Percentiles rank a stretch among this genome's conserved stretches.
Conservation (phyloP, 2,888 invertebrate species). For the Allacma fusca region DNA sequence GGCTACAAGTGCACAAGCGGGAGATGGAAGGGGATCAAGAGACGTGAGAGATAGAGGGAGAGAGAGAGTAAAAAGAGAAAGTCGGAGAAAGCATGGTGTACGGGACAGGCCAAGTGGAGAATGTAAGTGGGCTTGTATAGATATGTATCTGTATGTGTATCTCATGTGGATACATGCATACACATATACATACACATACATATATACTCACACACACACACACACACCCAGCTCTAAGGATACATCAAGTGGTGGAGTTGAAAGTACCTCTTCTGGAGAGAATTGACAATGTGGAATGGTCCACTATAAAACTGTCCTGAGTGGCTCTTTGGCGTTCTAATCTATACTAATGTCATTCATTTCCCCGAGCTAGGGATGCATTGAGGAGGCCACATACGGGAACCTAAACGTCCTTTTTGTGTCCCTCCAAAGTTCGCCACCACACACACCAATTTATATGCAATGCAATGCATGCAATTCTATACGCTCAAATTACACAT, state of each 20-base stretch:
- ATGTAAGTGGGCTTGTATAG: neutral
- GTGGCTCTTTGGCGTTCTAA: conserved; percentile 42
- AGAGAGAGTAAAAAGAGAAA: neutral
- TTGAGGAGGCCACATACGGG: neutral
- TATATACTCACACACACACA: too few species aligned
- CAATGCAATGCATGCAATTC: conserved; percentile 35
- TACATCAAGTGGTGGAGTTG: neutral
- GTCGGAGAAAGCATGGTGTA: neutral
- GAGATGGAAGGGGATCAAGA: neutral
- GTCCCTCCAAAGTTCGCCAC: neutral
- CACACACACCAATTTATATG: conserved; percentile 41
- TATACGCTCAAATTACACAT: conserved; percentile 41
- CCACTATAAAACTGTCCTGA: conserved; percentile 46
- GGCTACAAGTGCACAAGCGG: neutral
- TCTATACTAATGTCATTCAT: conserved; percentile 47
- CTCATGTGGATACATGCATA: too few species aligned
- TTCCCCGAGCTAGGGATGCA: conserved; percentile 8
- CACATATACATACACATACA: neutral
- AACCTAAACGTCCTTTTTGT: neutral
- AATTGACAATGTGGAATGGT: conserved; percentile 38
- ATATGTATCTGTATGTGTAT: too few species aligned
- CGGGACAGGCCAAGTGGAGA: neutral
- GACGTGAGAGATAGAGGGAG: neutral
- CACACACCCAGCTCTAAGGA: too few species aligned
- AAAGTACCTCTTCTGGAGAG: conserved; percentile 12